Percentiles rank a stretch among this genome's conserved stretches.
Conservation (phyloP, 2,797 vertebrate genomes). For the Sciaenops ocellatus region DNA sequence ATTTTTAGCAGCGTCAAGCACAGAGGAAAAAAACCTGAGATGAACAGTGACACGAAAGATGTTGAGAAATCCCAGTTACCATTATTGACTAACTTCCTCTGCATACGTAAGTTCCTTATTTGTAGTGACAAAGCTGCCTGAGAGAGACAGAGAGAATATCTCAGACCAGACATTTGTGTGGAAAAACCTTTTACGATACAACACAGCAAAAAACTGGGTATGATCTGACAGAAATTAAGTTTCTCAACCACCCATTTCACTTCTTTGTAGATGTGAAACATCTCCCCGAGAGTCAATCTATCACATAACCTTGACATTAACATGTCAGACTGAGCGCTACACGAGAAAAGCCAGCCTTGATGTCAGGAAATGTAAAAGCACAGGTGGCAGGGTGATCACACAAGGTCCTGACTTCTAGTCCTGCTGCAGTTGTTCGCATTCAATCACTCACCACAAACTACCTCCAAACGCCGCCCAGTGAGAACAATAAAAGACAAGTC, state of each 20-base stretch:
- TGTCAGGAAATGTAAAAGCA: constrained; percentile 22
- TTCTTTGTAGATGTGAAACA: neutral
- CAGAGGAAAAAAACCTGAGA: neutral
- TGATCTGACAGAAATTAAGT: neutral
- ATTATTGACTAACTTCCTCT: constrained; percentile 81
- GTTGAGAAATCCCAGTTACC: constrained; percentile 71
- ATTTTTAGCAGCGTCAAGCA: neutral
- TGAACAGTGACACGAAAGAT: neutral
- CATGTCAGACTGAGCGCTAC: neutral
- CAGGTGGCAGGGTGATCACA: constrained; percentile 3
- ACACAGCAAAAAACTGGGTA: neutral
- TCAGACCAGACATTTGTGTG: neutral
- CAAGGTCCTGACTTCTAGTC: neutral
- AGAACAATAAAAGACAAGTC: constrained; percentile 6
- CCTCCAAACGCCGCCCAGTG: neutral
- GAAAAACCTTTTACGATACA: neutral
- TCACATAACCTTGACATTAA: neutral
- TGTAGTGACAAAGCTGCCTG: neutral
- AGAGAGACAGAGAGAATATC: neutral
- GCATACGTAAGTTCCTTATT: constrained; percentile 71
- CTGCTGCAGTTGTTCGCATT: constrained; percentile 22
- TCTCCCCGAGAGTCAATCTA: neutral
- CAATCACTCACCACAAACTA: constrained; percentile 22
- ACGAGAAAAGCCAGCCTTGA: neutral
- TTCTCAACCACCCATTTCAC: neutral